phyloP scores from a whole-genome alignment of 2,797 vertebrate species.

The Tinamus major region DNA sequence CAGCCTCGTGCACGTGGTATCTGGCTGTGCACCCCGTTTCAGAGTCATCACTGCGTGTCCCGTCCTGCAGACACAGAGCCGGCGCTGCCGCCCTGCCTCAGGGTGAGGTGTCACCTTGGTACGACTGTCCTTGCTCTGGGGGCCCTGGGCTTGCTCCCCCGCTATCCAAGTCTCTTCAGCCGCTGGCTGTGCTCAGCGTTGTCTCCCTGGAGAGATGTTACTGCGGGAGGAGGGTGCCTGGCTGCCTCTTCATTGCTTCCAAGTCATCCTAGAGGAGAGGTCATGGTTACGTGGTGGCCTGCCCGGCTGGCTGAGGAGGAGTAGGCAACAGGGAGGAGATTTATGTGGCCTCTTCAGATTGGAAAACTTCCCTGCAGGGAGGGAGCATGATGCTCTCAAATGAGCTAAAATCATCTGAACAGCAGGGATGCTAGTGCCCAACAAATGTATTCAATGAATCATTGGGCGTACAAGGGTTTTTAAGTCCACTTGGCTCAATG shows the following conservation, averaged over 20 bases:
- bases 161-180: background rate
- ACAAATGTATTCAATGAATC: background rate
- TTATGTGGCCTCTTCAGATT: background rate
- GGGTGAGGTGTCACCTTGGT: rapidly evolving
- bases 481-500: background rate
- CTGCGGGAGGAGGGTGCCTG: background rate
- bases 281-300: rapidly evolving
- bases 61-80: background rate
- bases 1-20: too few relatives aligned
- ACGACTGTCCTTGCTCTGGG: background rate
- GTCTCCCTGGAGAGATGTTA: background rate
- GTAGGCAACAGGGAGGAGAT: rapidly evolving
- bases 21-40: too few relatives aligned
- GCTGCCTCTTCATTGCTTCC: background rate
- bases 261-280: background rate
- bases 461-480: background rate
- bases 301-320: background rate
- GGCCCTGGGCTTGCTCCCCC: background rate
- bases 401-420: background rate
- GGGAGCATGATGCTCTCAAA: background rate
- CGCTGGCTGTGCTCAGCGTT: rapidly evolving
- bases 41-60: background rate
- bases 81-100: background rate
- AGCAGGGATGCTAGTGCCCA: background rate
- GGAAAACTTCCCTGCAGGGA: background rate